Conservation (phyloP, 2,888 invertebrate species). For the Sinohyriopsis cumingii region DNA sequence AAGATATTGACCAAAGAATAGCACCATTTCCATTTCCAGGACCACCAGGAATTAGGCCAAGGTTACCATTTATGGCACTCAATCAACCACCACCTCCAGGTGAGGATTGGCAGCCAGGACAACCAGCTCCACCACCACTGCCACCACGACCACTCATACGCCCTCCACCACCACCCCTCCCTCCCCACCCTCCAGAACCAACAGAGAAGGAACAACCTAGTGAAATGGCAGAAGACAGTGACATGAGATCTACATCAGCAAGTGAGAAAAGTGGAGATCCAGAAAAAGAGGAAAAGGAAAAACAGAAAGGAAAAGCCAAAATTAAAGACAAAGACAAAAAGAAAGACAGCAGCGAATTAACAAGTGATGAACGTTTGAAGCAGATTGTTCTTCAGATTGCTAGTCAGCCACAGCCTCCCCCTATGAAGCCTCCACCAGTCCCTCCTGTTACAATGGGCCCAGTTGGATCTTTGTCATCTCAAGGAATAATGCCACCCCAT, state of each 20-base stretch:
- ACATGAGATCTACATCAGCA: neutral
- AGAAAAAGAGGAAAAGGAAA: conserved; percentile 14
- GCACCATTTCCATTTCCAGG: conserved; percentile 11
- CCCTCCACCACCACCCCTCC: conserved; percentile 18
- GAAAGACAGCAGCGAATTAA: conserved; percentile 13
- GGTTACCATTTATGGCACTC: conserved; percentile 21
- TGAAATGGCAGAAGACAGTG: too few relatives aligned
- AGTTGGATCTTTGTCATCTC: too few relatives aligned
- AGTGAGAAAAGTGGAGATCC: conserved; percentile 9
- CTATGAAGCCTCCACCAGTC: conserved; percentile 22
- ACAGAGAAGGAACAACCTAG: conserved; percentile 9
- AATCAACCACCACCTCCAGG: conserved; percentile 46
- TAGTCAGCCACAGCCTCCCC: conserved; percentile 11
- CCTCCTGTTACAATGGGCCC: conserved; percentile 8
- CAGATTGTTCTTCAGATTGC: conserved; percentile 31
- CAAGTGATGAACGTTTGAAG: conserved; percentile 28
- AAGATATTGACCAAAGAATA: conserved; percentile 41
- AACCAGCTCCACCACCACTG: conserved; percentile 16
- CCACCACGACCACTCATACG: conserved; percentile 16
- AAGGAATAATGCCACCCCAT: too few relatives aligned
- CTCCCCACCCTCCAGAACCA: conserved; percentile 31
- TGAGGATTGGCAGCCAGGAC: conserved; percentile 28
- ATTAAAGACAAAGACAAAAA: conserved; percentile 10
- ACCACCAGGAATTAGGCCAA: conserved; percentile 12
- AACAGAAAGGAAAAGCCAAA: neutral